These are phyloP conservation scores for Rhyacophila evoluta DNA, from an alignment of 2,888 invertebrate genomes.

Conservation along the genomic window DNA sequence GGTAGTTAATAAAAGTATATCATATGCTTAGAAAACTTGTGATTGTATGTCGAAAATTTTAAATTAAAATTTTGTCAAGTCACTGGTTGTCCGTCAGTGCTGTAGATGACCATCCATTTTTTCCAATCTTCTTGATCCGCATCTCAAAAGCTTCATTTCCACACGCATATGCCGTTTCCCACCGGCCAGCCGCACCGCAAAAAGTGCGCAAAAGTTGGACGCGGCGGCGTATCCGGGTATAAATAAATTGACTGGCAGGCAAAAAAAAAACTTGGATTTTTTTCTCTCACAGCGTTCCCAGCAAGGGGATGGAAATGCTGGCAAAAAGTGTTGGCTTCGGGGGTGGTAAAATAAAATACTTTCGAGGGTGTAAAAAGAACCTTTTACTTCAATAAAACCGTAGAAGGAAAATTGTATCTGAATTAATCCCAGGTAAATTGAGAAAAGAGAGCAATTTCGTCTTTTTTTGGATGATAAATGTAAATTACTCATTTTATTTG, in stretches of 20 bases:
- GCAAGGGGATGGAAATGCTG: slow-evolving; percentile 25
- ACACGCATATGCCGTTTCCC: slow-evolving; percentile 39
- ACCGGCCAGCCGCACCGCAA: not conserved
- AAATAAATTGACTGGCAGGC: slow-evolving; percentile 37
- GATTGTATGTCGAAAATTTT: no score
- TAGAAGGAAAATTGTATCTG: slow-evolving; percentile 36
- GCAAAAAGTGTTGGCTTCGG: slow-evolving; percentile 35
- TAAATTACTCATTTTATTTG: slow-evolving; percentile 22
- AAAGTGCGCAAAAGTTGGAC: slow-evolving; percentile 35
- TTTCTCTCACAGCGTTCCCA: not conserved
- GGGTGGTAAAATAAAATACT: slow-evolving; percentile 35
- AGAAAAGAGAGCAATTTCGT: slow-evolving; percentile 7
- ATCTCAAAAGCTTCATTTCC: slow-evolving; percentile 47
- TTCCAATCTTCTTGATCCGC: slow-evolving; percentile 39
- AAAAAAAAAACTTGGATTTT: not conserved
- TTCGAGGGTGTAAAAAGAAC: slow-evolving; percentile 36
- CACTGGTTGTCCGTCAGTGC: not conserved
- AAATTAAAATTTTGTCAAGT: no score
- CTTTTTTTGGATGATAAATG: slow-evolving; percentile 11
- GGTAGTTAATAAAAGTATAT: no score
- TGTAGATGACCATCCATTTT: slow-evolving; percentile 38
- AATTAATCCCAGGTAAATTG: slow-evolving; percentile 38
- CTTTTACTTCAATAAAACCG: slow-evolving; percentile 41
- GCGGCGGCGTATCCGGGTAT: slow-evolving; percentile 24
- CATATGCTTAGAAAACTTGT: no score